phyloP scores from a whole-genome alignment of 92 coral and sea anemone species.

The Montipora capitata region DNA sequence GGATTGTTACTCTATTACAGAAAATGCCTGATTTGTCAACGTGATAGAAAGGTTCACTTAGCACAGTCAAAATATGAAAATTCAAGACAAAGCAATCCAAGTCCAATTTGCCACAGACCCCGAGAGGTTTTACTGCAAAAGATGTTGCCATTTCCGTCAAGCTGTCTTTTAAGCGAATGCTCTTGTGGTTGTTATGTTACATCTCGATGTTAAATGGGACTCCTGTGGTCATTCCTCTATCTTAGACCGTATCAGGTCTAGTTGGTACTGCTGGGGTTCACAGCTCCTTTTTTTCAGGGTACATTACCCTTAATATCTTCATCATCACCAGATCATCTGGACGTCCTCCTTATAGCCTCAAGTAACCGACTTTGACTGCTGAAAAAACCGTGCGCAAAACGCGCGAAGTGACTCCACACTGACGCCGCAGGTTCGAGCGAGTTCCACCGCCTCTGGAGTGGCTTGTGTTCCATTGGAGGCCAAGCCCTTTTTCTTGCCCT shows the following conservation, averaged over 20 bases:
- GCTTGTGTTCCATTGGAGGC: slow-evolving; percentile 91
- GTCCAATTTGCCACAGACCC: not conserved
- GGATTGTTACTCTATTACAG: not conserved
- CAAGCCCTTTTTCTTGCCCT: slow-evolving; percentile 87
- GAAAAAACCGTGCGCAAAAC: slow-evolving; percentile 87
- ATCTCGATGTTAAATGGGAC: slow-evolving; percentile 18
- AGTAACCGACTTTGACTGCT: slow-evolving; percentile 70
- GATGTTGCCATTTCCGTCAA: not conserved
- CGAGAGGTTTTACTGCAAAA: not conserved
- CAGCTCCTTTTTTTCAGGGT: slow-evolving; percentile 23
- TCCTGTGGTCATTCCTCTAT: slow-evolving; percentile 40
- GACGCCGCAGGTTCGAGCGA: slow-evolving; percentile 92
- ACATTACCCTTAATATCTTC: slow-evolving; percentile 52
- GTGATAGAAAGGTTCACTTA: not conserved
- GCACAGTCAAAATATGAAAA: slow-evolving; percentile 15
- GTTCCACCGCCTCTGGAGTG: slow-evolving; percentile 94
- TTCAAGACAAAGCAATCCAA: slow-evolving; percentile 4
- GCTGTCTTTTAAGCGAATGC: slow-evolving; percentile 1
- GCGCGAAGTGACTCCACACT: slow-evolving; percentile 93
- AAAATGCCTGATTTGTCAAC: not conserved
- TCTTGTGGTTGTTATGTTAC: slow-evolving; percentile 4
- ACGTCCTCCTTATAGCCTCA: slow-evolving; percentile 51
- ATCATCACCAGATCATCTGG: slow-evolving; percentile 49
- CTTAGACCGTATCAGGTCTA: slow-evolving; percentile 44
- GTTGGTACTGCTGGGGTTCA: slow-evolving; percentile 36